Evolutionary conservation across 2,888 invertebrate genomes (phyloP).

Genomic region (Cephus nigrinus): DNA sequence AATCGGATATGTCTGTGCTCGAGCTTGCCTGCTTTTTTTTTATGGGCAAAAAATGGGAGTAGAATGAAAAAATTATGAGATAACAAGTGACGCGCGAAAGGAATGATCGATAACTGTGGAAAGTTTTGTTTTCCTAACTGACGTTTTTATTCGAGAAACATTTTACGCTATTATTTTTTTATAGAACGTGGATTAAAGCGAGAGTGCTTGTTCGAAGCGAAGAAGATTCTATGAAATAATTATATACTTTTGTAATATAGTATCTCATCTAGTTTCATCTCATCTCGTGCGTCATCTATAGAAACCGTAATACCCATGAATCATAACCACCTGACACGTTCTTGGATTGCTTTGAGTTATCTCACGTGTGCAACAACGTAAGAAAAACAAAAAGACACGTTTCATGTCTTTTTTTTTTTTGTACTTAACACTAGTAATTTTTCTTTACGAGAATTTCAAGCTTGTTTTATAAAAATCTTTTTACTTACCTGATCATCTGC

Average conservation of each 20-base stretch:
- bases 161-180: neutral
- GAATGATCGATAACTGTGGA: neutral
- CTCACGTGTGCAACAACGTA: neutral
- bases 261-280: neutral
- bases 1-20: neutral
- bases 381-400: neutral
- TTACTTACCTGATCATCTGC: neutral
- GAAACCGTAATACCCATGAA: neutral
- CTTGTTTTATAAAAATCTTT: neutral
- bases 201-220: neutral
- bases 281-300: neutral
- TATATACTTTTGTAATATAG: neutral
- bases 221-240: neutral
- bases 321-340: neutral
- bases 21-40: neutral
- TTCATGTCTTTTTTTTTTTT: neutral
- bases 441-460: neutral
- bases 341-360: neutral
- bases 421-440: neutral
- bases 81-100: neutral
- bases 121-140: neutral
- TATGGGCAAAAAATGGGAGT: neutral
- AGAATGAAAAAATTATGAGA: neutral
- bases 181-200: neutral
- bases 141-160: neutral